Percentiles rank a stretch among this genome's conserved stretches.
phyloP scores from a whole-genome alignment of 1,140 invertebrate genomes.

The Euura saliciscinereae region DNA sequence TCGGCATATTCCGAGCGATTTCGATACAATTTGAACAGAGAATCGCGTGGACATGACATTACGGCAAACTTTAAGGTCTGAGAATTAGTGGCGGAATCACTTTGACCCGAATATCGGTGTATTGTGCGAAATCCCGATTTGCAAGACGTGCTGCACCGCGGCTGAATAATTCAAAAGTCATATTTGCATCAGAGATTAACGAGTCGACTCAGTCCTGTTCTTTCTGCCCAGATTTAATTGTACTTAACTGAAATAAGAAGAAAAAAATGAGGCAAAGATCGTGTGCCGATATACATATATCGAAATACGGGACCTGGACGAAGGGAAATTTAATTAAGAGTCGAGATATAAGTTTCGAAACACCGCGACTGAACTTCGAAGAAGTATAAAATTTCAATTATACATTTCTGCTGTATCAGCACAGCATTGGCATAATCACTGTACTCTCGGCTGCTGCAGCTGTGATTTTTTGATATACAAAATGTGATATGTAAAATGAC shows the following conservation, averaged over 20 bases:
- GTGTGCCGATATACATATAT: background rate
- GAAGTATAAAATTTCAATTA: background rate
- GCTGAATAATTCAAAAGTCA: background rate
- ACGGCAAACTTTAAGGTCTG: too few relatives aligned
- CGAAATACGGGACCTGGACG: background rate
- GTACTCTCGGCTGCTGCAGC: too few relatives aligned
- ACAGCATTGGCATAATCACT: too few relatives aligned
- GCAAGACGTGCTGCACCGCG: background rate
- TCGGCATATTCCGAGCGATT: too few relatives aligned
- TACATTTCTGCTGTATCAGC: background rate
- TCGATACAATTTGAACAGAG: too few relatives aligned
- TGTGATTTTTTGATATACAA: too few relatives aligned
- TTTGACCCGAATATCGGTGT: too few relatives aligned
- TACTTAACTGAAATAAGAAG: background rate
- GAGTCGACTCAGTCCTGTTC: background rate
- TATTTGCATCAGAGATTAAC: background rate
- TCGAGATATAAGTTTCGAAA: background rate
- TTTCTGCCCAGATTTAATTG: background rate
- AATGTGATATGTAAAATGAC: too few relatives aligned
- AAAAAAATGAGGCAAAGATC: too few relatives aligned
- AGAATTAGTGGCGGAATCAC: too few relatives aligned
- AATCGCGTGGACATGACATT: too few relatives aligned
- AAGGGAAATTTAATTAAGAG: slow-evolving; percentile 2
- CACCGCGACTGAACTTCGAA: background rate
- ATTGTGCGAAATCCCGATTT: too few relatives aligned